Evolutionary conservation across 2,888 invertebrate genomes (phyloP), one percentile per base, ranked within the genome.

Genomic region (Conomelus anceps): DNA sequence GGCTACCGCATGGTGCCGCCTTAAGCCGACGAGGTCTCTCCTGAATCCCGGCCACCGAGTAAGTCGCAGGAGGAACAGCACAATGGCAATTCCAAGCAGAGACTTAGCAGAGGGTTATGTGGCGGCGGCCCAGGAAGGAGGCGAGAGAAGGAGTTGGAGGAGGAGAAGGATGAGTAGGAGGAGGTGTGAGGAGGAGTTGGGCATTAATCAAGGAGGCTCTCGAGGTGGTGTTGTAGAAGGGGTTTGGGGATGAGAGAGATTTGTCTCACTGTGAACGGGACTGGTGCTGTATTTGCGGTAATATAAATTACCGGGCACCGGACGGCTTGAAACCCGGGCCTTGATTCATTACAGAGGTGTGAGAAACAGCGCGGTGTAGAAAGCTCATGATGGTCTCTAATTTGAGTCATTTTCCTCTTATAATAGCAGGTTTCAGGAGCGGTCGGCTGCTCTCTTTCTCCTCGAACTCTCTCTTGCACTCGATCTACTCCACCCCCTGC

Each of bases 341-440:
- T 88, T 88, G 88, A 88, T 88, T 88, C 88, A 88, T 88, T 88
- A 88, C 34, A 88, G 85, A 88, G 88, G 88, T 88, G 88, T 88
- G 88, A 88, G 88, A 88, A 88, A 88, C 88, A 88, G 88, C 88
- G 88, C 84, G 85, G 26, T 88, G 88, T 29, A 88, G 88, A 88
- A 88, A 88, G 88, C 88, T 88, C 29, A 85, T 88, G 88, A 88
- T 88, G 88, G 88, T 26, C 88, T 85, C 85, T 88, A 88, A 88
- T 88, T 88, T 85, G 88, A 88, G 88, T 88, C 88, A 88, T 88
- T 88, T 88, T 85, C 29, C 88, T 85, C 29, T 22, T 85, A 84
- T 88, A 88, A 88, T 88, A 88, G 26, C 85, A 88, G 22, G 29
- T 24, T 88, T 29, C 88, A 85, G 29, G 85, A 29, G 86, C 63